Evolutionary conservation across 2,888 invertebrate species (phyloP), one percentile per base, ranked within the genome.

Genomic region (Carterocephalus palaemon): DNA sequence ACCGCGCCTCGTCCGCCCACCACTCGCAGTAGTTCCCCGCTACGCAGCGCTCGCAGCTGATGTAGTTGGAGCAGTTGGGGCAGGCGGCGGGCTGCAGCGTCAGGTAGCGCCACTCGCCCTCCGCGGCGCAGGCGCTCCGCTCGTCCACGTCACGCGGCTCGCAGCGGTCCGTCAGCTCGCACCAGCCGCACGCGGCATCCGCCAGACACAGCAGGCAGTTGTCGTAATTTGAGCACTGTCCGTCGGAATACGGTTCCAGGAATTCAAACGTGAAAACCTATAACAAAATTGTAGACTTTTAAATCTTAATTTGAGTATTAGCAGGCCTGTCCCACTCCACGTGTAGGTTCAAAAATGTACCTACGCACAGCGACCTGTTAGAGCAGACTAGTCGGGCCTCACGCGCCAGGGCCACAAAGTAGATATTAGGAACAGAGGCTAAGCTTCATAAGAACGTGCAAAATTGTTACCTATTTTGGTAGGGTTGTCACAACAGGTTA

Each of bases 151-250:
- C 77, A 19, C 94, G 89, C 3, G 90, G 81, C 54, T 95, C 88
- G 69, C 95, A 95, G 33, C 88, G 85, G 52, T 89, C 83, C n/a
- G 90, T 92, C 5, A 92, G 70, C 50, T 94, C 93, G 68, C 97
- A 98, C 97, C 98, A 98, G 1, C 96, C 96, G 67, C 98, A 98
- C 8, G 92, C 90, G 1, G 94, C 92, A 75, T 97, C 97, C 0
- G 94, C 92, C 40, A 97, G 83, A 67, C 97, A 97, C 51, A 95
- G 91, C 19, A 96, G 81, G 64, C 97, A 97, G 75, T 95, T 97
- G 53, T 88, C 90, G 72, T 96, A 94, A 39, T 90, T 88, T 0
- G 85, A 77, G 66, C 97, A 97, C 16, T 92, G 88, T 0, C 94
- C 95, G 46, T 92, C 92, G 41, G 93, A 93, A 74, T 92, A 97